phyloP scores from a whole-genome alignment of 2,888 invertebrate species.

The Phaonia tiefii region DNA sequence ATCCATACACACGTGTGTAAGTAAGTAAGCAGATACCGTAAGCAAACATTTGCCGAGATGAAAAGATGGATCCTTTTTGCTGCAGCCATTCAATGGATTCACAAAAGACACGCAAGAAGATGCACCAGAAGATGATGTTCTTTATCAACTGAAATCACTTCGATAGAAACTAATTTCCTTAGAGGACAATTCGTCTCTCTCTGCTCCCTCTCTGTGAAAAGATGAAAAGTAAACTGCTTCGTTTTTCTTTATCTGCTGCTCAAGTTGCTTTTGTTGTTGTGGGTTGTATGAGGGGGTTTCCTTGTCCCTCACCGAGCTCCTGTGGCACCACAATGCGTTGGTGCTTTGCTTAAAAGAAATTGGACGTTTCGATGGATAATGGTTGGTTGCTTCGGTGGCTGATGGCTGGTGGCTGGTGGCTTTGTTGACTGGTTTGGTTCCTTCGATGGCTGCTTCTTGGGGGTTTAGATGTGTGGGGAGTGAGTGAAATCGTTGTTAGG shows the following conservation, averaged over 20 bases:
- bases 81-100: background rate
- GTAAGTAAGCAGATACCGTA: conserved; percentile 1
- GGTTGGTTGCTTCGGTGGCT: conserved; percentile 26
- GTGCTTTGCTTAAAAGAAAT: conserved; percentile 36
- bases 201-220: background rate
- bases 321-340: background rate
- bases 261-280: background rate
- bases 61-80: conserved; percentile 37
- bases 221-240: conserved; percentile 54
- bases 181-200: conserved; percentile 61
- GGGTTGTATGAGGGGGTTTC: background rate
- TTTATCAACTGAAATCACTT: conserved; percentile 60
- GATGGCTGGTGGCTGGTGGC: conserved; percentile 7
- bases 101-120: conserved; percentile 16
- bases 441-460: conserved; percentile 39
- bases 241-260: conserved; percentile 32
- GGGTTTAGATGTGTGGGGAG: conserved; percentile 25
- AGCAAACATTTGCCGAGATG: conserved; percentile 43
- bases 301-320: background rate
- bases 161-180: conserved; percentile 64
- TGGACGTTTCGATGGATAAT: conserved; percentile 51
- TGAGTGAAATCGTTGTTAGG: conserved; percentile 11
- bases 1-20: background rate
- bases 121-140: conserved; percentile 50
- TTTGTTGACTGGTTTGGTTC: conserved; percentile 40